Conservation (phyloP, 2,888 invertebrate species). For the Aporophyla nigra region DNA sequence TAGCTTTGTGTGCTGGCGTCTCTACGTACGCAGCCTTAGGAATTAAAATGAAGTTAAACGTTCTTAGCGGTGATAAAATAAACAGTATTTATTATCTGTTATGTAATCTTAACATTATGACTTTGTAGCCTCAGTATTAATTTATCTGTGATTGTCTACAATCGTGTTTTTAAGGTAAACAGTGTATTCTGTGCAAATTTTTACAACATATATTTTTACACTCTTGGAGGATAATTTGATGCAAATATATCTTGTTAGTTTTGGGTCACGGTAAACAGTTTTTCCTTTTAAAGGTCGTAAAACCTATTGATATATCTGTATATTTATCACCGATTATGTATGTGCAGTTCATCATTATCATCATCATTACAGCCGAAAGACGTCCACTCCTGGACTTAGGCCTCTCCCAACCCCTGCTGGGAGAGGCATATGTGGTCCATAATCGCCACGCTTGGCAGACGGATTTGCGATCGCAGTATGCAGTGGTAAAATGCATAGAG, state of each 20-base stretch:
- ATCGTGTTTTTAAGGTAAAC: constrained; percentile 24
- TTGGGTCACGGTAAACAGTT: constrained; percentile 9
- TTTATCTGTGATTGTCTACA: constrained; percentile 32
- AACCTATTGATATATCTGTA: not conserved
- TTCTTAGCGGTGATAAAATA: not conserved
- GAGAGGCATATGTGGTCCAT: no score
- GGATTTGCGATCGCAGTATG: no score
- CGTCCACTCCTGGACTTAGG: no score
- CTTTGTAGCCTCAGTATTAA: constrained; percentile 26
- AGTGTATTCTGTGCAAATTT: not conserved
- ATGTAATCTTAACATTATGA: not conserved
- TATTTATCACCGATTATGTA: not conserved
- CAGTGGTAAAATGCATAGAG: no score
- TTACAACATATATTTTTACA: not conserved
- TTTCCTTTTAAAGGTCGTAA: not conserved
- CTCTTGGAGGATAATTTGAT: not conserved
- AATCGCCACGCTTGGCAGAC: no score
- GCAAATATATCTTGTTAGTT: not conserved
- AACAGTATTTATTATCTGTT: constrained; percentile 19
- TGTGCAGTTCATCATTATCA: no score
- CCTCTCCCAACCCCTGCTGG: no score
- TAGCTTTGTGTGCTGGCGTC: no score
- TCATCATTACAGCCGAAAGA: no score
- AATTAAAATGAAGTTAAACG: not conserved
- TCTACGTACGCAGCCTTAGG: not conserved